Percentiles rank a stretch among this genome's conserved stretches.
These are phyloP conservation scores for Gallinago paraguaiae DNA, from an alignment of 2,113 vertebrate species.

Conservation along the genomic window DNA sequence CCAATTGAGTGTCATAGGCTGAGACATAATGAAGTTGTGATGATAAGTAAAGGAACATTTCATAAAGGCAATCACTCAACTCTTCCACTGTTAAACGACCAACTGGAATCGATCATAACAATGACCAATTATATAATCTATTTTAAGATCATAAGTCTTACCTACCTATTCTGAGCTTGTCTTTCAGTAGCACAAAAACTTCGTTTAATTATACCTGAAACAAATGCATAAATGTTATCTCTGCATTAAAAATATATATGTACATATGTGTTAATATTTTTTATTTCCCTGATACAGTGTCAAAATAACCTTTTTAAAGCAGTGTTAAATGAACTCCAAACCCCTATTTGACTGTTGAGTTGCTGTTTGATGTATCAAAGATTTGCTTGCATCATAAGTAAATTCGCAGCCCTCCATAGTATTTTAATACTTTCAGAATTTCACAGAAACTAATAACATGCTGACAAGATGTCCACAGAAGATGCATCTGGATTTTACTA, in stretches of 20 bases:
- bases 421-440: neutral
- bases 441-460: neutral
- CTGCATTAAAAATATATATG: neutral
- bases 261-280: neutral
- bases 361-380: neutral
- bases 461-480: neutral
- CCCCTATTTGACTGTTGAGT: neutral
- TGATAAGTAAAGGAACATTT: neutral
- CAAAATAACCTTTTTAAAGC: neutral
- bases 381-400: neutral
- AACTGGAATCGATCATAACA: neutral
- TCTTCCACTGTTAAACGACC: neutral
- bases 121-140: neutral
- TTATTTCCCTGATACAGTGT: neutral
- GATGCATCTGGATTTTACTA: neutral
- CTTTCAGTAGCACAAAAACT: conserved; percentile 73
- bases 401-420: neutral
- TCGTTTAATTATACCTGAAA: conserved; percentile 72
- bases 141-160: neutral
- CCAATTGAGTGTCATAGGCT: neutral
- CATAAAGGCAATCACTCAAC: neutral
- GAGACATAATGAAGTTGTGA: neutral
- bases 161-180: conserved; percentile 70
- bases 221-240: conserved; percentile 5
- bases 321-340: neutral